These are phyloP conservation scores for Drosophila bifasciata DNA, from an alignment of 1,140 invertebrate species.

Conservation along the genomic window DNA sequence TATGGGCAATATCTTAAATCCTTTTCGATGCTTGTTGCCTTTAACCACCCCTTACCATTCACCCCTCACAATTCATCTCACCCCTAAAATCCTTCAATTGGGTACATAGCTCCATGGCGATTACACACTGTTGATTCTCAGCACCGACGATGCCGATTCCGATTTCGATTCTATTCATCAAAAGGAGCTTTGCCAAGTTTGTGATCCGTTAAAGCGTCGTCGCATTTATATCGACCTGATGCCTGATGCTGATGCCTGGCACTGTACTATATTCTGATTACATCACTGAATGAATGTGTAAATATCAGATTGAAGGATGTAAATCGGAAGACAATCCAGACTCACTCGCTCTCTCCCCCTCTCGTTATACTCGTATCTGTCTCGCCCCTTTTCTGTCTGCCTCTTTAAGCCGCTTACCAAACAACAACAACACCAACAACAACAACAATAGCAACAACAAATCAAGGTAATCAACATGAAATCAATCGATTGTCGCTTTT, in stretches of 20 bases:
- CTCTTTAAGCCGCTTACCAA: slow-evolving; percentile 46
- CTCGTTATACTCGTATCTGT: no score
- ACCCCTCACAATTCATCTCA: no score
- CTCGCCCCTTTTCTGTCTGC: no score
- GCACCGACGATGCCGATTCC: no score
- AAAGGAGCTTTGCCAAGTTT: not conserved
- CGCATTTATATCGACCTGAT: slow-evolving; percentile 31
- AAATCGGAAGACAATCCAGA: slow-evolving; percentile 30
- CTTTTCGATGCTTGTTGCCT: no score
- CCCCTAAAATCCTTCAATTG: no score
- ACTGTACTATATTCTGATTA: slow-evolving; percentile 21
- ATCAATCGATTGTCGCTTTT: slow-evolving; percentile 77
- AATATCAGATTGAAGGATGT: slow-evolving; percentile 32
- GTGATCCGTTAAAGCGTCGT: slow-evolving; percentile 35
- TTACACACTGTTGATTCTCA: no score
- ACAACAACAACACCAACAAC: slow-evolving; percentile 37
- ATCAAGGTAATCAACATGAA: slow-evolving; percentile 80
- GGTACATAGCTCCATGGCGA: no score
- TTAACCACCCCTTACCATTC: no score
- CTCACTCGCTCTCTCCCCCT: not conserved
- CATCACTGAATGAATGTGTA: slow-evolving; percentile 17
- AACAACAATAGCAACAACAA: slow-evolving; percentile 35
- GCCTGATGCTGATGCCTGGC: not conserved
- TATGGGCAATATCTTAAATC: no score
- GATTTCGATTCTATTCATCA: slow-evolving; percentile 13